Conservation (phyloP, 2,888 invertebrate species). For the Chrysolina americana region DNA sequence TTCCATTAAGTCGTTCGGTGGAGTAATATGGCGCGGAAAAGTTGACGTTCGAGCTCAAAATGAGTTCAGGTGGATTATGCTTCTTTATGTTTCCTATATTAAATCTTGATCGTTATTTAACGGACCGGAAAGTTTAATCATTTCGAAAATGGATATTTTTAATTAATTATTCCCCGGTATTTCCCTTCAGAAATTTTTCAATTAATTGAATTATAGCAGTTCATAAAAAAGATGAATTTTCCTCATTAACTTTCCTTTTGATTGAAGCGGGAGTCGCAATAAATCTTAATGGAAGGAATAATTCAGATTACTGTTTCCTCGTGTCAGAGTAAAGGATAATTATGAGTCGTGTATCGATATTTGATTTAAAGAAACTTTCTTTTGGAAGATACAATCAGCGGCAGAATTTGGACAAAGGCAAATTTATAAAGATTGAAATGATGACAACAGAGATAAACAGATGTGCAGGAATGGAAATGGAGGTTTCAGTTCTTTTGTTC, state of each 20-base stretch:
- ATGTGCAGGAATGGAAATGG: no score
- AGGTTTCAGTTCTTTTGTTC: no score
- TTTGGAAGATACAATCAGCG: no score
- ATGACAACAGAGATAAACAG: no score
- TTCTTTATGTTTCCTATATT: conserved; percentile 41
- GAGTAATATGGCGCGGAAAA: conserved; percentile 6
- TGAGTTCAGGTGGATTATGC: conserved; percentile 46
- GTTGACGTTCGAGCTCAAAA: conserved; percentile 54
- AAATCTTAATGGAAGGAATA: no score
- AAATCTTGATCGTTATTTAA: conserved; percentile 46
- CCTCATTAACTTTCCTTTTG: background rate
- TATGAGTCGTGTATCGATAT: no score
- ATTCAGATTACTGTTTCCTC: no score
- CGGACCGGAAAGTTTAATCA: conserved; percentile 38
- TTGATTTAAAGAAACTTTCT: no score
- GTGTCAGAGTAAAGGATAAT: no score
- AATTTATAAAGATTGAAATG: no score
- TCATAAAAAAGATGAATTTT: background rate
- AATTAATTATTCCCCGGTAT: conserved; percentile 40
- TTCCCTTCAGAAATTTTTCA: background rate
- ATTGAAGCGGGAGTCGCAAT: no score
- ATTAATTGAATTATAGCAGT: background rate
- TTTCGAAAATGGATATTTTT: conserved; percentile 45
- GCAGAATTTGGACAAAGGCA: no score
- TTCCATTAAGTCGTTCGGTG: conserved; percentile 72